Evolutionary conservation across 2,113 vertebrate genomes (phyloP).

Genomic region (Anarhynchus alexandrinus): DNA sequence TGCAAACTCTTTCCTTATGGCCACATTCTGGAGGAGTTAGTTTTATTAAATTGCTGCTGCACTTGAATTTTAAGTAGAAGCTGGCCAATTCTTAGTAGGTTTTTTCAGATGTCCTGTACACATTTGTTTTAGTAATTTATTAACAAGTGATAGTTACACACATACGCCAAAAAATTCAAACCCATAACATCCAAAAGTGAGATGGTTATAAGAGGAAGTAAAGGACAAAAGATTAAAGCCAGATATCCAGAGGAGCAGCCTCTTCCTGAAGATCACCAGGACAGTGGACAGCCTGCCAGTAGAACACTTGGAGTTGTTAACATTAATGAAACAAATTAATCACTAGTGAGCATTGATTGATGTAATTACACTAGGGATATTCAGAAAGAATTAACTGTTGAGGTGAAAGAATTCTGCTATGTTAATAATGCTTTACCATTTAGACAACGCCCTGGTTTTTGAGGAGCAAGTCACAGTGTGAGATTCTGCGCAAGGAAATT

Average conservation of each 20-base stretch:
- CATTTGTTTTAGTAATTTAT: not conserved
- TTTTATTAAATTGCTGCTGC: constrained; percentile 66
- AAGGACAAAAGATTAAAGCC: not conserved
- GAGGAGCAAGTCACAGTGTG: not conserved
- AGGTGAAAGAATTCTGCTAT: not conserved
- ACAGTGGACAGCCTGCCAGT: not conserved
- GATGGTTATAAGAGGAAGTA: not conserved
- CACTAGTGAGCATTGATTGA: not conserved
- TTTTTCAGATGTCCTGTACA: not conserved
- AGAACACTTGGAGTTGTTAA: constrained; percentile 1
- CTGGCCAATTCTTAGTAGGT: not conserved
- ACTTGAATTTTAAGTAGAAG: constrained; percentile 73
- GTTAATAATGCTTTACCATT: not conserved
- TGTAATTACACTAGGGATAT: not conserved
- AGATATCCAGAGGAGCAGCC: not conserved
- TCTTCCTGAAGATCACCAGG: constrained; percentile 6
- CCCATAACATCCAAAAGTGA: not conserved
- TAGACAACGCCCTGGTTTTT: not conserved
- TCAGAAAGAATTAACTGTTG: not conserved
- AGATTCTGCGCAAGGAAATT: not conserved
- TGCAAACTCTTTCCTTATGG: constrained; percentile 79
- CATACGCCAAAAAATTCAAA: not conserved
- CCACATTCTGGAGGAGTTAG: constrained; percentile 72
- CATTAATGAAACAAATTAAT: constrained; percentile 30
- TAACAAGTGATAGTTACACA: not conserved